Conservation (phyloP, 2,888 invertebrate genomes). For the Blomia tropicalis region DNA sequence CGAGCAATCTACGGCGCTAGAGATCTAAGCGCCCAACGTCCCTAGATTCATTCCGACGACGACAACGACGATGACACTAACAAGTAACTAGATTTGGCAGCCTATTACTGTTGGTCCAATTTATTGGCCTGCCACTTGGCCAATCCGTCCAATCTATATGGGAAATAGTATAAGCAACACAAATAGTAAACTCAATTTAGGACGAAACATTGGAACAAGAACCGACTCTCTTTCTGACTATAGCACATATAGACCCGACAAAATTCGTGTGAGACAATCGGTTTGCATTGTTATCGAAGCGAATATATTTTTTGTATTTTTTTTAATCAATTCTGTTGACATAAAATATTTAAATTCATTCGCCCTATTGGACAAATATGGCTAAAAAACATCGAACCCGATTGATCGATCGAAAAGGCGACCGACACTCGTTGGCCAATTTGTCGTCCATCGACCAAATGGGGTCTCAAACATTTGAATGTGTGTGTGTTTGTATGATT, state of each 20-base stretch:
- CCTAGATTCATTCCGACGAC: background rate
- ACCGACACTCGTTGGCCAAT: too few relatives aligned
- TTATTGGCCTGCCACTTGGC: background rate
- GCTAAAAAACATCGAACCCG: too few relatives aligned
- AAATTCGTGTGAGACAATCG: background rate
- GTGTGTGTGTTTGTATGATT: background rate
- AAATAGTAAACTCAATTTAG: slow-evolving; percentile 13
- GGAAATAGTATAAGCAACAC: background rate
- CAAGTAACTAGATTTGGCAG: slow-evolving; percentile 11
- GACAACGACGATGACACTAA: too few relatives aligned
- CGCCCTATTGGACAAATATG: slow-evolving; percentile 1
- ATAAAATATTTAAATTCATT: slow-evolving; percentile 12
- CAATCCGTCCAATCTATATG: slow-evolving; percentile 6
- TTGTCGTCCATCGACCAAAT: background rate
- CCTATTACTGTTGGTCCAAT: slow-evolving; percentile 11
- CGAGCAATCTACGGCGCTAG: too few relatives aligned
- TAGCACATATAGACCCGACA: too few relatives aligned
- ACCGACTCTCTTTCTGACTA: background rate
- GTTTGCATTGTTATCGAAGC: slow-evolving; percentile 1
- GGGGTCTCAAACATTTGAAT: too few relatives aligned
- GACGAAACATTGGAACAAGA: background rate
- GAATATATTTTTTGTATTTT: slow-evolving; percentile 7
- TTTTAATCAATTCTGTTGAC: slow-evolving; percentile 15
- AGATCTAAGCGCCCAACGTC: background rate
- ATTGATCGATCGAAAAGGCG: too few relatives aligned